These are phyloP conservation scores for western clawed frog (Xenopus tropicalis) DNA, from an alignment of 2,113 vertebrate species.

Conservation along the genomic window UCB_Xtro_10.0 CM004445.2:149105501-149106000, in stretches of 20 bases:
- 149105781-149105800: constrained; percentile 1
- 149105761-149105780: constrained; percentile 39
- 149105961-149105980: constrained; percentile 38
- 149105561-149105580: too few relatives aligned
- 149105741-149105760: not conserved
- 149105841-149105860: constrained; percentile 37
- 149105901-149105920: constrained; percentile 47
- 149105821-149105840: constrained; percentile 31
- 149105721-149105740: too few relatives aligned
- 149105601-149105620: too few relatives aligned
- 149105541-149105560: too few relatives aligned
- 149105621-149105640: too few relatives aligned
- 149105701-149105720: too few relatives aligned
- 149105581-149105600: too few relatives aligned
- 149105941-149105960: constrained; percentile 29
- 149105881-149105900: constrained; percentile 30
- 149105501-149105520: too few relatives aligned
- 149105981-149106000: constrained; percentile 20
- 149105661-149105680: too few relatives aligned
- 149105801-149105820: constrained; percentile 23
- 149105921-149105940: constrained; percentile 41
- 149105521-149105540: too few relatives aligned
- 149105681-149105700: too few relatives aligned
- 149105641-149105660: too few relatives aligned
- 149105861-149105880: not conserved